These are phyloP conservation scores for Heterodera carotae DNA, from an alignment of 1,140 invertebrate genomes.

Conservation along the genomic window DNA sequence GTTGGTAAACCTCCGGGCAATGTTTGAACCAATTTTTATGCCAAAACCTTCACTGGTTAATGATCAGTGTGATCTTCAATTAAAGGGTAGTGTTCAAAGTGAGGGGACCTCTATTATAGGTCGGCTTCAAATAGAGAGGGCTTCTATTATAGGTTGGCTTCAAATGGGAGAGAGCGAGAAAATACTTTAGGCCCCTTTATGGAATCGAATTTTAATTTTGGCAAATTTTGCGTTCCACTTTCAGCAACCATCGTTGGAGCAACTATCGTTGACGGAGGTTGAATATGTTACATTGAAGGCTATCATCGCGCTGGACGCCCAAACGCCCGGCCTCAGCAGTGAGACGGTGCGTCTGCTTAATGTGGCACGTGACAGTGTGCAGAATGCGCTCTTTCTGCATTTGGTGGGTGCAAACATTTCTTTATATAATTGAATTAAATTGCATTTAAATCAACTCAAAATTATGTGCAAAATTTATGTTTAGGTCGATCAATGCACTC, in stretches of 20 bases:
- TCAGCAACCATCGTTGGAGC: conserved; percentile 31
- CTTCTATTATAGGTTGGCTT: background rate
- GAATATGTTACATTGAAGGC: conserved; percentile 62
- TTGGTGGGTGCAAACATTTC: conserved; percentile 27
- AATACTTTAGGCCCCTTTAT: background rate
- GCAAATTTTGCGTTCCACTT: conserved; percentile 11
- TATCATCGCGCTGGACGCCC: conserved; percentile 60
- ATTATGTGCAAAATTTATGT: too few species aligned
- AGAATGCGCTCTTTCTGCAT: conserved; percentile 58
- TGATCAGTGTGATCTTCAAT: too few species aligned
- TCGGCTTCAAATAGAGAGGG: too few species aligned
- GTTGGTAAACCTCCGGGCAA: too few species aligned
- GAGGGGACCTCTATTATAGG: too few species aligned
- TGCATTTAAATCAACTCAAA: too few species aligned
- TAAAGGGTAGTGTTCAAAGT: too few species aligned
- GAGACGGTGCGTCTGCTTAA: conserved; percentile 39
- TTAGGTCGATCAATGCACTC: conserved; percentile 26
- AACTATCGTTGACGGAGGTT: conserved; percentile 41
- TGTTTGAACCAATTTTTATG: too few species aligned
- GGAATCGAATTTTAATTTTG: background rate
- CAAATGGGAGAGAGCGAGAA: background rate
- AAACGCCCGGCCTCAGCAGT: conserved; percentile 43
- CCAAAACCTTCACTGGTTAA: too few species aligned
- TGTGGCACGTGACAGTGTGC: conserved; percentile 58
- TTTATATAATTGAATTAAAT: too few species aligned